Evolutionary conservation across 2,888 invertebrate genomes (phyloP), one percentile per base, ranked within the genome.

Genomic region (Lithophane leautieri): DNA sequence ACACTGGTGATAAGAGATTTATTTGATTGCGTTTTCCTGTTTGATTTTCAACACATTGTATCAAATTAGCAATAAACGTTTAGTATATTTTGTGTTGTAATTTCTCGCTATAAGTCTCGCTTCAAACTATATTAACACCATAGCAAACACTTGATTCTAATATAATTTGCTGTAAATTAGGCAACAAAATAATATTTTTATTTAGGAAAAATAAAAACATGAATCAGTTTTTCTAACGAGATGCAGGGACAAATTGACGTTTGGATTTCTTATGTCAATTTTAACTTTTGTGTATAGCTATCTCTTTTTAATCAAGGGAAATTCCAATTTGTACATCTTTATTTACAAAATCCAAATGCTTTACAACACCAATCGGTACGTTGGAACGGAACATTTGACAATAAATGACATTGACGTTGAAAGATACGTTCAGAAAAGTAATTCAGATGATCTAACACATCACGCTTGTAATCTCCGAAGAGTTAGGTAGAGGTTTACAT

Each of bases 11-110:
- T 83, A 83, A 76, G 58, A 76, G 42, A 81, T 73, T 62, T 70
- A 73, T 28, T 56, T 63, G 70, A 84, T 70, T 75, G 40, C 22
- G 73, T 25, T 86, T 84, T 84, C 86, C 82, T 85, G 78, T 76
- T 76, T 69, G 58, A 25, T 73, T 66, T 76, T 72, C 56, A 77
- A 73, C 67, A 71, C 65, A 71, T 67, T 8, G 16, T n/a, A n/a
- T n/a, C 34, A 34, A 34, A 34, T 34, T 70, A 58, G 19, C 9
- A 28, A 52, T 61, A 34, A 52, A 34, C 34, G 3, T 62, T 58
- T n/a, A 47, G 16, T 6, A 25, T 62, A 25, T 4, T 14, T 19
- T n/a, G 9, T 25, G 28, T 34, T 2, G 47, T 60, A 42, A 52
- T 68, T 73, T 44, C 22, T 44, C 16, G 25, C 50, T 61, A n/a